Conservation (phyloP, 2,888 invertebrate species). For the Norana najaformis region DNA sequence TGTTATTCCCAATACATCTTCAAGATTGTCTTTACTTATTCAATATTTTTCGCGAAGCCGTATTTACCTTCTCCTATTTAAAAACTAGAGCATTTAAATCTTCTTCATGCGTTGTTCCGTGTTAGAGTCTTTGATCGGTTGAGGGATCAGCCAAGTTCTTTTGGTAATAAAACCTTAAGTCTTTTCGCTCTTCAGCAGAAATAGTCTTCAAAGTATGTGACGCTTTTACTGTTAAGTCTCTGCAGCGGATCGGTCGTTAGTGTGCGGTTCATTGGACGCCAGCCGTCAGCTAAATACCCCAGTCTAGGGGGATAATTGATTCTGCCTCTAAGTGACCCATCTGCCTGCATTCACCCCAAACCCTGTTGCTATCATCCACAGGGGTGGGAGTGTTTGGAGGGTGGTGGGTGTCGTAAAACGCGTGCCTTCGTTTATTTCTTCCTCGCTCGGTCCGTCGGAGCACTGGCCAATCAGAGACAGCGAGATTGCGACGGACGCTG, state of each 20-base stretch:
- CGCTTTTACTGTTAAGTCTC: not conserved
- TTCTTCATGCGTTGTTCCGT: too few species aligned
- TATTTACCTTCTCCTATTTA: too few species aligned
- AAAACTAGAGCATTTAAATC: too few species aligned
- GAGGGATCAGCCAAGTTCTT: too few species aligned
- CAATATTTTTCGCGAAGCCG: too few species aligned
- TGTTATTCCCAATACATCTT: too few species aligned
- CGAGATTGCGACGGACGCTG: not conserved
- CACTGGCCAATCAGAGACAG: not conserved
- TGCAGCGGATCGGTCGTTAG: not conserved
- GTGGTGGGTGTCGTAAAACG: not conserved
- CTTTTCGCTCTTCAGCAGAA: not conserved
- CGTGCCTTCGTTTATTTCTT: not conserved
- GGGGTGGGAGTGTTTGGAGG: not conserved
- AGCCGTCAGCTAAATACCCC: not conserved
- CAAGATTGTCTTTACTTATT: too few species aligned
- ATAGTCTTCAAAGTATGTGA: not conserved
- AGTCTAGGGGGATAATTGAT: not conserved
- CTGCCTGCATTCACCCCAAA: conserved; percentile 10
- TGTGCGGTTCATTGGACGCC: not conserved
- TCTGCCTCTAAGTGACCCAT: not conserved
- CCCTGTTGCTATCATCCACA: not conserved
- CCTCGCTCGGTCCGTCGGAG: not conserved
- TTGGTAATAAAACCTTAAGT: not conserved
- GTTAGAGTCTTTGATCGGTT: too few species aligned